phyloP scores from a whole-genome alignment of 2,113 vertebrate genomes.

The Lepisosteus oculatus region DNA sequence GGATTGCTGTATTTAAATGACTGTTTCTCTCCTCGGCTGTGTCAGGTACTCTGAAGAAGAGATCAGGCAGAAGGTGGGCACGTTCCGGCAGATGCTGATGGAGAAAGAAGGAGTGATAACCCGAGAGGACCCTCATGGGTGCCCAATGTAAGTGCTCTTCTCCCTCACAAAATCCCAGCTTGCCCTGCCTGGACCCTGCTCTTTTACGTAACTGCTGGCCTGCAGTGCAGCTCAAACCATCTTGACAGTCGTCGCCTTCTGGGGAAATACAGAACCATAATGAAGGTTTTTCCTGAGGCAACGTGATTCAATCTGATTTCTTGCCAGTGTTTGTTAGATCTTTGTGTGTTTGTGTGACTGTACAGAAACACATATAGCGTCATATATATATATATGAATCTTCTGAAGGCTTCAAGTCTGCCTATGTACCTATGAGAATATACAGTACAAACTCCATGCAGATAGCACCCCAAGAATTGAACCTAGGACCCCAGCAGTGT shows the following conservation, averaged over 20 bases:
- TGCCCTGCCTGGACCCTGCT: background rate
- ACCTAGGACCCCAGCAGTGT: too few species aligned
- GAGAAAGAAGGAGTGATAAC: constrained; percentile 96
- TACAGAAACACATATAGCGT: too few species aligned
- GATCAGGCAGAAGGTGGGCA: constrained; percentile 92
- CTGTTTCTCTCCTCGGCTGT: background rate
- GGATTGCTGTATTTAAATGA: background rate
- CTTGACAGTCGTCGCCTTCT: too few species aligned
- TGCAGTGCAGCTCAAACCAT: too few species aligned
- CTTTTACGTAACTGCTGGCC: too few species aligned
- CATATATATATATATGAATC: too few species aligned
- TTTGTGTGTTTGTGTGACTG: background rate
- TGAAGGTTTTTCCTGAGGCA: background rate
- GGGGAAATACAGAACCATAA: too few species aligned
- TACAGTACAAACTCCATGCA: too few species aligned
- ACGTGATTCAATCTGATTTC: background rate
- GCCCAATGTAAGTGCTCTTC: constrained; percentile 76
- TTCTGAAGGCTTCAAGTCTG: too few species aligned
- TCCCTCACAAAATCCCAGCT: background rate
- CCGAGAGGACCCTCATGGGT: constrained; percentile 82
- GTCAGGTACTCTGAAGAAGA: constrained; percentile 91
- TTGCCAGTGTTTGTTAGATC: background rate
- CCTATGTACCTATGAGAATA: too few species aligned
- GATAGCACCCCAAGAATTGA: too few species aligned
- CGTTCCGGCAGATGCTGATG: constrained; percentile 98